Percentiles rank a stretch among this genome's conserved stretches.
These are phyloP conservation scores for Drosophila prostipennis DNA, from an alignment of 2,888 invertebrate species.

Conservation along the genomic window DNA sequence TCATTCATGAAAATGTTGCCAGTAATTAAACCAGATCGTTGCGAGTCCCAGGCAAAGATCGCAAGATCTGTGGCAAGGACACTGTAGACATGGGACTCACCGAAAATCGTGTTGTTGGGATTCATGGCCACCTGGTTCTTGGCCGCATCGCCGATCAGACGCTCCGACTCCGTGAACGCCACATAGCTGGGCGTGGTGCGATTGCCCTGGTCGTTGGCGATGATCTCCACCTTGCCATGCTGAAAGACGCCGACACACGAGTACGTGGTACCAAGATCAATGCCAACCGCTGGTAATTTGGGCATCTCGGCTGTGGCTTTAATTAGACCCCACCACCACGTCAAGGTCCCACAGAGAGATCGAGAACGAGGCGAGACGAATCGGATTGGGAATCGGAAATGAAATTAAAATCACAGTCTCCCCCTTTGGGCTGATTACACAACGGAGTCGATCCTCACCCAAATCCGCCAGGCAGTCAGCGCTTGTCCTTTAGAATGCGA, in stretches of 20 bases:
- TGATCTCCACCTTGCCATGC: slow-evolving; percentile 93
- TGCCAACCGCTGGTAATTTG: slow-evolving; percentile 83
- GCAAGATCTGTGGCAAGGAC: neutral
- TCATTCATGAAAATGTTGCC: slow-evolving; percentile 60
- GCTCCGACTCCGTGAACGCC: slow-evolving; percentile 94
- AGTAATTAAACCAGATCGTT: slow-evolving; percentile 40
- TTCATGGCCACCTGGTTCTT: slow-evolving; percentile 95
- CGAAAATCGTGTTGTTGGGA: slow-evolving; percentile 95
- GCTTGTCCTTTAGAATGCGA: slow-evolving; percentile 75
- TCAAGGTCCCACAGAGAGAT: slow-evolving; percentile 55
- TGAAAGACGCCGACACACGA: slow-evolving; percentile 97
- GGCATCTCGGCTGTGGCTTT: slow-evolving; percentile 83
- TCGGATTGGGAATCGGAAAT: slow-evolving; percentile 44
- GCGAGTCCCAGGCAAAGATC: slow-evolving; percentile 2
- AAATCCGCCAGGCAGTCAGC: slow-evolving; percentile 22
- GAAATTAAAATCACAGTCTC: slow-evolving; percentile 54
- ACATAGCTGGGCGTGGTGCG: slow-evolving; percentile 91
- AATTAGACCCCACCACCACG: slow-evolving; percentile 65
- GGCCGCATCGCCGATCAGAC: slow-evolving; percentile 93
- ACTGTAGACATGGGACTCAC: slow-evolving; percentile 86
- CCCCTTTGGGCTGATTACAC: slow-evolving; percentile 51
- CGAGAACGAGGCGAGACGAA: slow-evolving; percentile 20
- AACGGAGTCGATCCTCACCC: slow-evolving; percentile 54
- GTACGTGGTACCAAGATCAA: slow-evolving; percentile 96
- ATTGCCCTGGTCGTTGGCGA: slow-evolving; percentile 93